phyloP scores from a whole-genome alignment of 2,888 invertebrate species.

The Leptarthrus brevirostris region DNA sequence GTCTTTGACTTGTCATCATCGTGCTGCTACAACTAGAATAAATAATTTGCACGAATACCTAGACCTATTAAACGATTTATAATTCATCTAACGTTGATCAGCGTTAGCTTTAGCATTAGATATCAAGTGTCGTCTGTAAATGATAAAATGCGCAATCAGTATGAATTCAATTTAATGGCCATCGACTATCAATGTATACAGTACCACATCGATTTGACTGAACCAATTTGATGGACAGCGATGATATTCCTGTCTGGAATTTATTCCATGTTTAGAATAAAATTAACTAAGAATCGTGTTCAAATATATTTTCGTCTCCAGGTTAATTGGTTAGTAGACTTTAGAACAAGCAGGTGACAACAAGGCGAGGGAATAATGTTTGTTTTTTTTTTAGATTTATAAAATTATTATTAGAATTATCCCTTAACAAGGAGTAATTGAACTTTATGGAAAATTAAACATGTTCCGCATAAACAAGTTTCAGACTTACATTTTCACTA shows the following conservation, averaged over 20 bases:
- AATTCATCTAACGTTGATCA: slow-evolving; percentile 3
- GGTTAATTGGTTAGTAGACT: slow-evolving; percentile 36
- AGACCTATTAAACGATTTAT: slow-evolving; percentile 15
- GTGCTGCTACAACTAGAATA: slow-evolving; percentile 25
- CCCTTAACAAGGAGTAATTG: too few relatives aligned
- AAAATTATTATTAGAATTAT: too few relatives aligned
- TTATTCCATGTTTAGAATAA: not conserved
- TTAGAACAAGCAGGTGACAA: too few relatives aligned
- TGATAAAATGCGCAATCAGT: slow-evolving; percentile 39
- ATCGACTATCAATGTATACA: slow-evolving; percentile 22
- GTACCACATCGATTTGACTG: slow-evolving; percentile 35
- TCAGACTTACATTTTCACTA: too few relatives aligned
- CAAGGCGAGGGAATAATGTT: too few relatives aligned
- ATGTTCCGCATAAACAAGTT: too few relatives aligned
- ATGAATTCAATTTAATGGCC: slow-evolving; percentile 31
- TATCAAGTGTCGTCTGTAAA: slow-evolving; percentile 18
- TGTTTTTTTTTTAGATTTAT: too few relatives aligned
- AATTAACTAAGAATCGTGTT: not conserved
- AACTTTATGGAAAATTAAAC: too few relatives aligned
- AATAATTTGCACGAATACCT: slow-evolving; percentile 29
- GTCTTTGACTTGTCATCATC: slow-evolving; percentile 34
- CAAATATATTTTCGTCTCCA: not conserved
- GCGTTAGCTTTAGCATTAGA: not conserved
- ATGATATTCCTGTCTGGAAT: not conserved
- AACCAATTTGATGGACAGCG: slow-evolving; percentile 34